phyloP scores from a whole-genome alignment of 2,113 vertebrate species.

The Myiozetetes cayanensis region DNA sequence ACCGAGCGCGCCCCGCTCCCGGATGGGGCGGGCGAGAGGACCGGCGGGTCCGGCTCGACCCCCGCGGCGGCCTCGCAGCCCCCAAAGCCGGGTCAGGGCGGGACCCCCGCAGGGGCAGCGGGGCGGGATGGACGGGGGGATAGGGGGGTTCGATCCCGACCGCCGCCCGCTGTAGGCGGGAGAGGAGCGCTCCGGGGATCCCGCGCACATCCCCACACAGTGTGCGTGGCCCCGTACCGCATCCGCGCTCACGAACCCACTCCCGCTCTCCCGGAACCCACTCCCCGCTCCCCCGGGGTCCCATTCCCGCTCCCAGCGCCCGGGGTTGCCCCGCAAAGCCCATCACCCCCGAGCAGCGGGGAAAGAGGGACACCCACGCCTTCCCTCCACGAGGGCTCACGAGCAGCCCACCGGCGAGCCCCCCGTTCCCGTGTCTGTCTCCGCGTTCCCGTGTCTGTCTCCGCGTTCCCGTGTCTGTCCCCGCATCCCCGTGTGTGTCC shows the following conservation, averaged over 20 bases:
- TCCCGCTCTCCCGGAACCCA: background rate
- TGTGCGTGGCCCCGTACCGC: too few relatives aligned
- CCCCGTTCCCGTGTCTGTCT: background rate
- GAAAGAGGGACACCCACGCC: too few relatives aligned
- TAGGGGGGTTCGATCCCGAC: too few relatives aligned
- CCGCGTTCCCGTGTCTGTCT: too few relatives aligned
- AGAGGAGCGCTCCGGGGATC: background rate
- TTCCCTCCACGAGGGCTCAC: background rate
- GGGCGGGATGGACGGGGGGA: background rate
- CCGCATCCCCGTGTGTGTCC: too few relatives aligned
- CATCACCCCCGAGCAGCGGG: background rate
- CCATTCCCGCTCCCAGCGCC: too few relatives aligned
- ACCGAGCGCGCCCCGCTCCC: accelerated
- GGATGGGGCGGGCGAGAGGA: too few relatives aligned
- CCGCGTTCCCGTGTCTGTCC: too few relatives aligned
- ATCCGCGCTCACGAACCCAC: background rate
- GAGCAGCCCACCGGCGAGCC: background rate
- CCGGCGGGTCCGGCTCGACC: background rate
- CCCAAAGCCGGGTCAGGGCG: too few relatives aligned
- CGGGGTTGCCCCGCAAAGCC: background rate
- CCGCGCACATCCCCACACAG: background rate
- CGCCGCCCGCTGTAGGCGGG: background rate
- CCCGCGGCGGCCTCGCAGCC: too few relatives aligned
- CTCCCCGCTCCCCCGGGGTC: background rate
- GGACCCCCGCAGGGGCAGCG: background rate